Conservation (phyloP, 2,888 invertebrate species). For the Latrodectus elegans region DNA sequence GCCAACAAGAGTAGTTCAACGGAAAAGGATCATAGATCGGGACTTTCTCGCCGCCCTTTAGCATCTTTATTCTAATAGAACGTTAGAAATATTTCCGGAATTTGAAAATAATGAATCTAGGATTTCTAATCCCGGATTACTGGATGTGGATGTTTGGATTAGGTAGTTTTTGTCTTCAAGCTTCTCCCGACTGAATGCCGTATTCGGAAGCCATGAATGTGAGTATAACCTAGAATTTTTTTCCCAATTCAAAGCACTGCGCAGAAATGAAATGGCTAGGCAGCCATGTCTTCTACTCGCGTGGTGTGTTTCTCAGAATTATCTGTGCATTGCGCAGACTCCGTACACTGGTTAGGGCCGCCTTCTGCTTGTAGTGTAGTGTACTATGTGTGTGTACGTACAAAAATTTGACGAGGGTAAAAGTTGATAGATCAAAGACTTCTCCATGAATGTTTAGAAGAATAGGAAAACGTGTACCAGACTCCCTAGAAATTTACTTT, state of each 20-base stretch:
- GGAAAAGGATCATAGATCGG: constrained; percentile 2
- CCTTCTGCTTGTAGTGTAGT: constrained; percentile 21
- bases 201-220: neutral
- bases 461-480: too few species aligned
- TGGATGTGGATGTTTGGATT: too few species aligned
- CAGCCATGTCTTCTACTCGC: constrained; percentile 36
- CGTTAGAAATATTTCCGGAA: too few species aligned
- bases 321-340: constrained; percentile 50
- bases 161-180: too few species aligned
- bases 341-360: constrained; percentile 30
- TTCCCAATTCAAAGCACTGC: constrained; percentile 17
- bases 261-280: constrained; percentile 41
- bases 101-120: too few species aligned
- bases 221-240: neutral
- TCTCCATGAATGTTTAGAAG: too few species aligned
- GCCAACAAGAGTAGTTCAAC: constrained; percentile 34
- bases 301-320: constrained; percentile 36
- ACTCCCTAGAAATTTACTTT: too few species aligned
- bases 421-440: too few species aligned
- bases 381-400: neutral
- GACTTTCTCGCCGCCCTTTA: neutral
- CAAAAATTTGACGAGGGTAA: too few species aligned
- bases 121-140: too few species aligned
- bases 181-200: too few species aligned
- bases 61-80: neutral